phyloP scores from a whole-genome alignment of 2,888 invertebrate species.

The Latheticus oryzae region DNA sequence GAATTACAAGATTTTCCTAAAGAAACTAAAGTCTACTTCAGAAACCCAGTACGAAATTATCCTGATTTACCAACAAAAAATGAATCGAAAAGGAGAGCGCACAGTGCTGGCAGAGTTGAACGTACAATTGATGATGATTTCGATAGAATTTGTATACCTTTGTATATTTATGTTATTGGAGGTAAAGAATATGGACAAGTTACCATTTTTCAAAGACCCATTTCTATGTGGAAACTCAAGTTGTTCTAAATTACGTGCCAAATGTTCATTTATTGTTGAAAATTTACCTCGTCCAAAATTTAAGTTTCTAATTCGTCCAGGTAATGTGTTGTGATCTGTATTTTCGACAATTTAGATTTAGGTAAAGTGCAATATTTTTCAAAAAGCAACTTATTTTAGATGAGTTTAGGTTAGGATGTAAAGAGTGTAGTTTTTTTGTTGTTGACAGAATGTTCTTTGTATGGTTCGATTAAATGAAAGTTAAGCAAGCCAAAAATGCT shows the following conservation, averaged over 20 bases:
- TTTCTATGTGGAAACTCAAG: constrained; percentile 83
- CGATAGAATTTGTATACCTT: constrained; percentile 63
- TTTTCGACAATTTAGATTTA: too few relatives aligned
- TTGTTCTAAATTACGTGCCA: constrained; percentile 63
- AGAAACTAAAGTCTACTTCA: constrained; percentile 62
- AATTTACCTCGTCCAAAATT: too few relatives aligned
- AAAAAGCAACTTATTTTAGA: too few relatives aligned
- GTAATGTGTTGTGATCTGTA: constrained; percentile 31
- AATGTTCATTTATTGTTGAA: too few relatives aligned
- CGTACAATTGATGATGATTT: constrained; percentile 59
- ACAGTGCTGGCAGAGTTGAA: constrained; percentile 71
- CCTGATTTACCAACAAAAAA: constrained; percentile 64
- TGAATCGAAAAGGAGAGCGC: constrained; percentile 65
- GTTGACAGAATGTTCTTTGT: too few relatives aligned
- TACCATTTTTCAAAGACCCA: constrained; percentile 79
- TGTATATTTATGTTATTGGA: constrained; percentile 79
- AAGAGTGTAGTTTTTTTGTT: too few relatives aligned
- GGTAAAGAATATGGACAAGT: constrained; percentile 84
- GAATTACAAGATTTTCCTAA: constrained; percentile 61
- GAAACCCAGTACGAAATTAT: constrained; percentile 56
- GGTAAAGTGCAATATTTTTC: too few relatives aligned
- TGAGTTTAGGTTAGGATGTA: too few relatives aligned
- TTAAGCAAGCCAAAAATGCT: too few relatives aligned
- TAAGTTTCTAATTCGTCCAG: constrained; percentile 32
- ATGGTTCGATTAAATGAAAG: too few relatives aligned